These are phyloP conservation scores for Trochalopteron elliotii DNA, from an alignment of 2,113 vertebrate species.

Conservation along the genomic window DNA sequence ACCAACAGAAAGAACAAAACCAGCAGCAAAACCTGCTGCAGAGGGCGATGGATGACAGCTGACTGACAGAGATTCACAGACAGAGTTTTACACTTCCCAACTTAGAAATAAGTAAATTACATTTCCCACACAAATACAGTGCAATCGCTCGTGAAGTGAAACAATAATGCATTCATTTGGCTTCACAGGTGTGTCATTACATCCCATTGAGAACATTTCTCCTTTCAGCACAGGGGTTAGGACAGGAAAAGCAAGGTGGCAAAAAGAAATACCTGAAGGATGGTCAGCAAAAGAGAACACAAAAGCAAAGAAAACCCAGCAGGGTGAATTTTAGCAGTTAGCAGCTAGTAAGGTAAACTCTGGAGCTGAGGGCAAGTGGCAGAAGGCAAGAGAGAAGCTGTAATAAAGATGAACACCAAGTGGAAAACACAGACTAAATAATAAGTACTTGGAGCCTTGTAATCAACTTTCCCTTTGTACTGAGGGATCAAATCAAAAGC, in stretches of 20 bases:
- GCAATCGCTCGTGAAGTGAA: neutral
- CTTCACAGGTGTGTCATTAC: neutral
- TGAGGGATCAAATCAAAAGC: neutral
- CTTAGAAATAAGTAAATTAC: neutral
- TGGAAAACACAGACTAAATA: constrained; percentile 1
- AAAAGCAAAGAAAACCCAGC: neutral
- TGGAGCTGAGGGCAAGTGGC: neutral
- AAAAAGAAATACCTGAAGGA: neutral
- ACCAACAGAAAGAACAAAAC: neutral
- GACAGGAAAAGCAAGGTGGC: neutral
- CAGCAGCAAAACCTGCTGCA: neutral
- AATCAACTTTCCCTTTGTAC: neutral
- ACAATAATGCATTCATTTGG: neutral
- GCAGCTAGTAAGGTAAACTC: neutral
- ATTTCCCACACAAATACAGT: neutral
- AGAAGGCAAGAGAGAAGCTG: neutral
- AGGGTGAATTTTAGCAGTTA: neutral
- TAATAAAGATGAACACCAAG: neutral
- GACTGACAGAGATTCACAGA: neutral
- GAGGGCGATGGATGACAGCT: neutral
- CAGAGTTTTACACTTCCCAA: neutral
- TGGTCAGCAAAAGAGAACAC: neutral
- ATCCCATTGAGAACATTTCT: neutral
- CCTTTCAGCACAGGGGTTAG: neutral
- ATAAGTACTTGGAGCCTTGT: neutral